Base-by-base conservation (phyloP, 2,888 invertebrate species). In the Sphinx pinastri region DNA sequence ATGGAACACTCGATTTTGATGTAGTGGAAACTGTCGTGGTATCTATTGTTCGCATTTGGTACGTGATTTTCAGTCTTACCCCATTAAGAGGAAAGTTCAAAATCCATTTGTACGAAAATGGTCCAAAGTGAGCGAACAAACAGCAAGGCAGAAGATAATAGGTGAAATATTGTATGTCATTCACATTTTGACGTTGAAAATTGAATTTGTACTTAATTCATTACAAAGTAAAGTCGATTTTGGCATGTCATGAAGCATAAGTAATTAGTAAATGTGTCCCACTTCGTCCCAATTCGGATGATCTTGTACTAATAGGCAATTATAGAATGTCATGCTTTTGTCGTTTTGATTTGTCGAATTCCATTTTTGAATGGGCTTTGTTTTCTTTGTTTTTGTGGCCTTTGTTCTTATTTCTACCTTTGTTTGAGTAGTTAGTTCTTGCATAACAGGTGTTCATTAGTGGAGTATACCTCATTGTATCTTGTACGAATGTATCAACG, bases 1-100 rank as follows among this genome's bases (percentile, higher is more conserved):
- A 92, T 89, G 87, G 92, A 91, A 90, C 92, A 89, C 93, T 93
- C 91, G 89, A 93, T 90, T 91, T 92, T 94, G 93, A 94, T 91
- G 89, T 92, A 93, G 91, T 92, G 91, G 88, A 86, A 85, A 84
- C 85, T 90, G 91, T 90, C 91, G 86, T 84, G 82, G 13, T 66
- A 52, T 70, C 66, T 25, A 57, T 67, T 69, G 57, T 55, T 63
- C 52, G 16, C 16, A 38, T 14, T 19, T 19, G 5, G 16, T 52
- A 38, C 38, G 13, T 68, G 13, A 69, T 25, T 69, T 54, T 45
- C 38, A 54, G 45, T 31, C 60, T 13, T 60, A 19, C 0, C 4
- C 0, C 51, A 5, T 11, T 45, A 2, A 31, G 2, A 12, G 16
- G 38, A 69, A 52, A 54, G 63, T 69, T 63, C 45, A 14, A 60